Evolutionary conservation across 2,888 invertebrate species (phyloP), one percentile per base, ranked within the genome.

Genomic region (Conistra vaccinii): DNA sequence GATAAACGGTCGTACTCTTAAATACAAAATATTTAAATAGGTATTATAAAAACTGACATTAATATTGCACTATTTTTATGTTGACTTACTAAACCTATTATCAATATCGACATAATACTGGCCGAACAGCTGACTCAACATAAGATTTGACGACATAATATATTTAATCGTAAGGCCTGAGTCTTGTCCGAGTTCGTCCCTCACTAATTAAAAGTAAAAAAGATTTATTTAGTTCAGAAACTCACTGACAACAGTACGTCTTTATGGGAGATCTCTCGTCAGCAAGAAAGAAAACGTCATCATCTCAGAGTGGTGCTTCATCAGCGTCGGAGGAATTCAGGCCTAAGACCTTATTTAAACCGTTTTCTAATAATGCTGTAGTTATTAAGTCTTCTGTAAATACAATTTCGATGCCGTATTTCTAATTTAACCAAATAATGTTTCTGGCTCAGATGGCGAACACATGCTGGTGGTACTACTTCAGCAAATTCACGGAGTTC

Each of bases 401-500:
- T 48, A 9, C 29, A 6, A 48, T 10, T 66, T 48, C 10, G 23
- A 32, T 66, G 32, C 48, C 17, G n/a, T 66, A n/a, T 39, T 26
- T 58, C n/a, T 76, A 69, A 78, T 29, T 1, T 17, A 39, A 23
- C 45, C 0, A 29, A n/a, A n/a, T n/a, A n/a, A 63, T 63, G 5
- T 80, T 66, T 70, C n/a, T 72, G 45, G 48, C 65, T 45, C 84
- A 98, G 98, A 99, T 99, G 98, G 98, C 98, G 71, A 97, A 97
- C 90, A 98, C 98, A 60, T 99, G 99, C 95, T 99, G 99, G 99
- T 99, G 98, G 99, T 99, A 99, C 95, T 99, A 98, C 97, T 98
- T 99, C 95, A 98, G 99, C 91, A 99, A 99, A 96, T 99, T 99
- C 96, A 98, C 99, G 89, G 99, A 99, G 96, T 99, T 99, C 95